phyloP scores from a whole-genome alignment of 2,113 vertebrate species.

The Lamprotornis superbus region DNA sequence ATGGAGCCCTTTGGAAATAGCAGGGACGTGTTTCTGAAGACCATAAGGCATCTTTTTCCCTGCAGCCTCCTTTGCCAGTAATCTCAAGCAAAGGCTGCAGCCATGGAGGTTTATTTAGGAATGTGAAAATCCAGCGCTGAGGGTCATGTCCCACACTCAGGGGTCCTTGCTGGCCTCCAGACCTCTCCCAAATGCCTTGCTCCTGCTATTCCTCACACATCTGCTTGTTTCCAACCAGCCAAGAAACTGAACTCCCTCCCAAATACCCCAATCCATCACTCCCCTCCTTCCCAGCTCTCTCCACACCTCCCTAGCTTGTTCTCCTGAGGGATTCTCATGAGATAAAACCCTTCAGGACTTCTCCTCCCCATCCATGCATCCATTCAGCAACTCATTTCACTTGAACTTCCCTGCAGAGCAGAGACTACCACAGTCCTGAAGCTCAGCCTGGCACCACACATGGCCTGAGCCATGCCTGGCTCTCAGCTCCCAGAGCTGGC shows the following conservation, averaged over 20 bases:
- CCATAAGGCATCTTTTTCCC: neutral
- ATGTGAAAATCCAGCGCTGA: neutral
- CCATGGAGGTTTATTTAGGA: neutral
- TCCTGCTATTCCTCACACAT: rapidly evolving
- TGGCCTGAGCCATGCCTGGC: neutral
- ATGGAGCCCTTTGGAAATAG: neutral
- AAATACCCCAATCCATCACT: rapidly evolving
- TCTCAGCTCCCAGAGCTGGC: neutral
- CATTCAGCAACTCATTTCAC: neutral
- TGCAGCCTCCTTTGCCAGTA: neutral
- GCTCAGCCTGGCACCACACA: neutral
- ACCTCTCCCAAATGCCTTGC: neutral
- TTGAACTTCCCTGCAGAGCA: neutral
- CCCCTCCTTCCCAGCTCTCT: neutral
- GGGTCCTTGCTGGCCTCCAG: neutral
- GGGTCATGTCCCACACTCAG: neutral
- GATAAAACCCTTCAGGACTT: neutral
- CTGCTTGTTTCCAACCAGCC: neutral
- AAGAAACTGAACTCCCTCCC: neutral
- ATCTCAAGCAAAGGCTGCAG: neutral
- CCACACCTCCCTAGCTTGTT: neutral
- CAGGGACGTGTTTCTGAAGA: neutral
- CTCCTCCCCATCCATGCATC: neutral
- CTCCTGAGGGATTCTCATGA: neutral
- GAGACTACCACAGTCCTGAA: neutral